Conservation (phyloP, 2,888 invertebrate species). For the Eristalis tenax region DNA sequence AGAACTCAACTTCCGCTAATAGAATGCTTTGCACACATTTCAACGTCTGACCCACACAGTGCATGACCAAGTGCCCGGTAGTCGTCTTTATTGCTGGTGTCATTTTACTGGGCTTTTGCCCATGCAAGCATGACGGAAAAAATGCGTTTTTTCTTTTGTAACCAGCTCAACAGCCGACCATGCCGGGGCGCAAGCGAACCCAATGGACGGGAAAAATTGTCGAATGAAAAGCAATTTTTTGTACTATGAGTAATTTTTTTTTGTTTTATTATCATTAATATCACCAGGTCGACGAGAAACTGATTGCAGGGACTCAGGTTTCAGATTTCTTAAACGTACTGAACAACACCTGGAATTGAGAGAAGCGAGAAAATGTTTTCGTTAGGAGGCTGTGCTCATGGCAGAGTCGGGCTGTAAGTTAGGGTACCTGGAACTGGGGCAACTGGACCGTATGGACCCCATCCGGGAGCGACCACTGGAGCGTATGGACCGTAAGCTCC, state of each 20-base stretch:
- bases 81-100: conserved; percentile 9
- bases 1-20: conserved; percentile 44
- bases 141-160: not conserved
- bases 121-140: conserved; percentile 17
- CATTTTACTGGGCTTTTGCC: conserved; percentile 6
- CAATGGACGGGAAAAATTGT: not conserved
- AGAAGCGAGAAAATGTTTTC: not conserved
- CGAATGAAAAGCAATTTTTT: conserved; percentile 18
- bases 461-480: not conserved
- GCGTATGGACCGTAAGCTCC: conserved; percentile 1
- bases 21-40: not conserved
- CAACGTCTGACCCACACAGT: conserved; percentile 20
- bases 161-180: not conserved
- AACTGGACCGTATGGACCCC: conserved; percentile 1
- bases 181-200: no score
- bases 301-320: conserved; percentile 29
- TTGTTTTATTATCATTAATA: conserved; percentile 63
- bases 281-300: conserved; percentile 51
- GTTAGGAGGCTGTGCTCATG: conserved; percentile 4
- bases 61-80: conserved; percentile 22
- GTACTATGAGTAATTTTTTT: conserved; percentile 41
- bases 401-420: not conserved
- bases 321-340: not conserved
- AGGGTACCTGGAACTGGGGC: conserved; percentile 24
- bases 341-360: conserved; percentile 12